Percentiles rank a stretch among this genome's conserved stretches.
These are phyloP conservation scores for Zosterops hypoxanthus DNA, from an alignment of 2,113 vertebrate species.

Conservation along the genomic window DNA sequence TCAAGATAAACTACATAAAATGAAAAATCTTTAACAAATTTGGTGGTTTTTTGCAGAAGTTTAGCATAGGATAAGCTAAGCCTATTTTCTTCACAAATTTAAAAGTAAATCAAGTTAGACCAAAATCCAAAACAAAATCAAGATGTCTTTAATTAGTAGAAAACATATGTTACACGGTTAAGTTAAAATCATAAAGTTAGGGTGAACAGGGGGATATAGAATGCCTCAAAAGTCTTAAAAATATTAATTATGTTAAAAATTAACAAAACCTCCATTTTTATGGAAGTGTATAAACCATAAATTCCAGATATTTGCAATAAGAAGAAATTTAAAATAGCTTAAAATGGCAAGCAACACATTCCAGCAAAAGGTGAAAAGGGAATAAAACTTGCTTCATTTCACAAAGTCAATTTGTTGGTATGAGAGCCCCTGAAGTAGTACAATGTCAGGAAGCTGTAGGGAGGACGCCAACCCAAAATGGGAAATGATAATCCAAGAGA, in stretches of 20 bases:
- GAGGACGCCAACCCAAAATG: neutral
- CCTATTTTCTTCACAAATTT: neutral
- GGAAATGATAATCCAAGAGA: neutral
- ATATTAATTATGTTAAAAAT: neutral
- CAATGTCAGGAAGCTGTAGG: fast-evolving
- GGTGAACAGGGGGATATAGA: neutral
- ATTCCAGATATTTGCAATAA: neutral
- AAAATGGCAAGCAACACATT: neutral
- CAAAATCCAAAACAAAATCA: neutral
- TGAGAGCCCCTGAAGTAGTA: neutral
- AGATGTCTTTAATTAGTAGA: neutral
- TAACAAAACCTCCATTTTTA: neutral
- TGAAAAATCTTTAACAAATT: neutral
- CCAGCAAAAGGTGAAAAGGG: neutral
- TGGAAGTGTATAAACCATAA: neutral
- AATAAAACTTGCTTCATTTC: neutral
- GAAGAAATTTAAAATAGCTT: neutral
- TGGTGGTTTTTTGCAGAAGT: neutral
- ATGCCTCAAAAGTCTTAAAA: neutral
- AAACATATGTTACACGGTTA: neutral
- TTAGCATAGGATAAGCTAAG: neutral
- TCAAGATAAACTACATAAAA: neutral
- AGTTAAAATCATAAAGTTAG: neutral
- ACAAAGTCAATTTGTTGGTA: neutral
- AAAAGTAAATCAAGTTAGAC: neutral